phyloP scores from a whole-genome alignment of 2,888 invertebrate species.

The Drosophila neutralis region DNA sequence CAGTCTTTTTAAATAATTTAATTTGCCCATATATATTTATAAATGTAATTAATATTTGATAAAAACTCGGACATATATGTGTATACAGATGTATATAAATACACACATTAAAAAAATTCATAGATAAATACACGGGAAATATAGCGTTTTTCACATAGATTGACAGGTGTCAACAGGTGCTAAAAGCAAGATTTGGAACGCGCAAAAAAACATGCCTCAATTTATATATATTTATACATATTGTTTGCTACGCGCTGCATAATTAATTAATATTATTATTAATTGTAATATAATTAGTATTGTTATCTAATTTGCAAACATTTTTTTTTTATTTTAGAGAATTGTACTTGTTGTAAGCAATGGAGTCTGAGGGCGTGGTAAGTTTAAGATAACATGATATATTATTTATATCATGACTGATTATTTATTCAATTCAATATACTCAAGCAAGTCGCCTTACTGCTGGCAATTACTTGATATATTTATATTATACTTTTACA shows the following conservation, averaged over 20 bases:
- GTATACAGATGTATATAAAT: neutral
- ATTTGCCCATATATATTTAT: neutral
- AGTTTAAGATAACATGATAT: slow-evolving; percentile 8
- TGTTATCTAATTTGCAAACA: neutral
- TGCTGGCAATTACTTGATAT: neutral
- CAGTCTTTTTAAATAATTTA: neutral
- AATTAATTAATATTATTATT: neutral
- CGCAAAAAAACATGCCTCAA: neutral
- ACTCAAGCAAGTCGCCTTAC: neutral
- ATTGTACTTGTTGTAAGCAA: slow-evolving; percentile 15
- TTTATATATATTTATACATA: neutral
- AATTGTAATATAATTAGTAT: neutral
- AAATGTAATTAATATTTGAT: neutral
- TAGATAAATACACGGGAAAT: neutral
- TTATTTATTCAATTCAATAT: neutral
- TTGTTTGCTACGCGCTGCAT: neutral
- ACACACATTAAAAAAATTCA: neutral
- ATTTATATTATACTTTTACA: neutral
- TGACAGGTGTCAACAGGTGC: neutral
- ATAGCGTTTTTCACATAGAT: neutral
- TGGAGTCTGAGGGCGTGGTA: slow-evolving; percentile 52
- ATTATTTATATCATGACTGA: neutral
- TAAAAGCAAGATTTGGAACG: neutral
- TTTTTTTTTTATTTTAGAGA: neutral
- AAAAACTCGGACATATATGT: neutral